Base-by-base conservation (phyloP, 2,888 invertebrate genomes). In the Blastobasis adustella region DNA sequence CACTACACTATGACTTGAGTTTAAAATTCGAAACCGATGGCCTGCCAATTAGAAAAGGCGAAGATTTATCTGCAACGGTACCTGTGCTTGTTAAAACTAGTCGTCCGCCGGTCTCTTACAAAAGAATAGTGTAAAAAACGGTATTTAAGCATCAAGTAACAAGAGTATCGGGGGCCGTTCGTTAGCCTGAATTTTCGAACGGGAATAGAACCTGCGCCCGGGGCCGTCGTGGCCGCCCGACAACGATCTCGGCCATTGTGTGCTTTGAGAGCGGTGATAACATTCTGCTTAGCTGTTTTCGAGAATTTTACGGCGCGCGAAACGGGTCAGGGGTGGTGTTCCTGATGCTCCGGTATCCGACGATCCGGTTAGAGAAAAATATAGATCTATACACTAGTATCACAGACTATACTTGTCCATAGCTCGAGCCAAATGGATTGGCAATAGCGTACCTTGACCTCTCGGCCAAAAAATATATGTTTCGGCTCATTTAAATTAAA, bases 231-330 rank as follows among this genome's bases (percentile, higher is more conserved):
- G 79, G 71, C 67, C 54, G 43, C 53, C 63, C 61, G 83, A 84
- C 82, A 85, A 84, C 67, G 79, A 85, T 85, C 84, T 82, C 65
- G 64, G 63, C 81, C 81, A 85, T 85, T 85, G 84, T 86, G 74
- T 77, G 71, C 76, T 72, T 74, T 71, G 69, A 64, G 69, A 66
- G 60, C 66, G 59, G 67, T 70, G 84, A 83, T 82, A 80, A 79
- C 73, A 76, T 76, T 77, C 72, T 75, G 63, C 70, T 74, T 73
- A 68, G 69, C 69, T 62, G 71, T 67, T 70, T 69, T 69, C 67
- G 47, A 45, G 46, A 9, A 44, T 9, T 6, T 49, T 49, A 42
- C 23, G 23, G 23, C 23, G 23, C 23, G 23, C 23, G 23, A 23
- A 23, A 23, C 23, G 23, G 23, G 23, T 23, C 23, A 23, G 23